phyloP scores from a whole-genome alignment of 2,888 invertebrate genomes.

The Athetis lepigone region DNA sequence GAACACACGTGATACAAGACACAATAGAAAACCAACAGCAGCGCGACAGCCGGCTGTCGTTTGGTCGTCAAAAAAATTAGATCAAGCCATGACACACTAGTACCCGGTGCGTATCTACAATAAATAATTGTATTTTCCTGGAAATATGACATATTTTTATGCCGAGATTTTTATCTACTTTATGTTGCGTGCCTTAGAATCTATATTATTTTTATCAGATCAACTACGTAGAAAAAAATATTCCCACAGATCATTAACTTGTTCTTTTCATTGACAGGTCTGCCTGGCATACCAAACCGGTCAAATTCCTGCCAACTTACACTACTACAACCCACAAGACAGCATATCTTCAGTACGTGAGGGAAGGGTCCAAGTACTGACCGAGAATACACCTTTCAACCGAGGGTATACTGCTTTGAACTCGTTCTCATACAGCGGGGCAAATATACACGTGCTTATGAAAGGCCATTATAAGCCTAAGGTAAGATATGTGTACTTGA shows the following conservation, averaged over 20 bases:
- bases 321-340: constrained; percentile 68
- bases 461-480: constrained; percentile 73
- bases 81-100: no score
- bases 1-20: no score
- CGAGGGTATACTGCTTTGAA: constrained; percentile 72
- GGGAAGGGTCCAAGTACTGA: constrained; percentile 69
- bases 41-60: no score
- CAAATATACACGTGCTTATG: constrained; percentile 69
- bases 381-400: constrained; percentile 66
- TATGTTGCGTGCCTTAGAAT: no score
- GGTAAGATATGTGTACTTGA: constrained; percentile 55
- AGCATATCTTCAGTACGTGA: constrained; percentile 64
- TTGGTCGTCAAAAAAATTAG: no score
- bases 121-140: no score
- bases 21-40: no score
- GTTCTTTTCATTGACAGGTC: constrained; percentile 59
- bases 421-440: constrained; percentile 69
- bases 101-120: no score
- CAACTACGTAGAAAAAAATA: no score
- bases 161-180: no score
- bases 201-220: no score
- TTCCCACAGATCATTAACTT: not conserved
- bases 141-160: no score
- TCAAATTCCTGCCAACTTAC: constrained; percentile 72
- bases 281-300: constrained; percentile 75